These are phyloP conservation scores for Hylaeus volcanicus DNA, from an alignment of 1,140 invertebrate species.

Conservation along the genomic window DNA sequence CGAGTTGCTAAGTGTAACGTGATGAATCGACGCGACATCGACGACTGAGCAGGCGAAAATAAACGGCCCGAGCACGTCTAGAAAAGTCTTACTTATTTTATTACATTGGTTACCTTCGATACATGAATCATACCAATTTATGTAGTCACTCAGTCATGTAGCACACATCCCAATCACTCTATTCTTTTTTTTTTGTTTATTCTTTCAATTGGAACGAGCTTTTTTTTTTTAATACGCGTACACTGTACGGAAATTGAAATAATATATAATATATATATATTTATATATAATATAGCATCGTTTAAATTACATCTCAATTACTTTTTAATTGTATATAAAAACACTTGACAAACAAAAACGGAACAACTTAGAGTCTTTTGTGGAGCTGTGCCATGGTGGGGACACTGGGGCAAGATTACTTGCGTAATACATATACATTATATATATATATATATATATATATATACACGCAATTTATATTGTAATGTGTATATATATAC, in stretches of 20 bases:
- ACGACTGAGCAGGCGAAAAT: conserved; percentile 28
- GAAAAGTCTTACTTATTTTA: conserved; percentile 78
- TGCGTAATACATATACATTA: conserved; percentile 28
- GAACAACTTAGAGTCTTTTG: conserved; percentile 78
- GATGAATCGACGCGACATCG: too few relatives aligned
- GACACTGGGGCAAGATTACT: conserved; percentile 57
- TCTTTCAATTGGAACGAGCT: conserved; percentile 59
- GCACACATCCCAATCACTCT: conserved; percentile 72
- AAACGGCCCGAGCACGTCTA: conserved; percentile 65
- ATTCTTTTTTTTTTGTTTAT: conserved; percentile 50
- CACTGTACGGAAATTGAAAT: conserved; percentile 75
- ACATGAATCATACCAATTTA: conserved; percentile 64
- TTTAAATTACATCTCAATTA: conserved; percentile 76
- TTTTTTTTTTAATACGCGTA: conserved; percentile 68
- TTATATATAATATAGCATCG: conserved; percentile 71
- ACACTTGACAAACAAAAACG: conserved; percentile 80
- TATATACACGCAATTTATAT: background rate
- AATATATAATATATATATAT: conserved; percentile 72
- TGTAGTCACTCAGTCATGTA: conserved; percentile 67
- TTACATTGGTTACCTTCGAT: conserved; percentile 70
- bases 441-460: conserved; percentile 2
- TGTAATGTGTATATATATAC: background rate
- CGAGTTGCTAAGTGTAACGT: too few relatives aligned
- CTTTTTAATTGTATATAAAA: conserved; percentile 77
- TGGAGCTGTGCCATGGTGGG: conserved; percentile 66